Evolutionary conservation across 2,113 vertebrate species (phyloP).

Genomic region (Emberiza fucata): DNA sequence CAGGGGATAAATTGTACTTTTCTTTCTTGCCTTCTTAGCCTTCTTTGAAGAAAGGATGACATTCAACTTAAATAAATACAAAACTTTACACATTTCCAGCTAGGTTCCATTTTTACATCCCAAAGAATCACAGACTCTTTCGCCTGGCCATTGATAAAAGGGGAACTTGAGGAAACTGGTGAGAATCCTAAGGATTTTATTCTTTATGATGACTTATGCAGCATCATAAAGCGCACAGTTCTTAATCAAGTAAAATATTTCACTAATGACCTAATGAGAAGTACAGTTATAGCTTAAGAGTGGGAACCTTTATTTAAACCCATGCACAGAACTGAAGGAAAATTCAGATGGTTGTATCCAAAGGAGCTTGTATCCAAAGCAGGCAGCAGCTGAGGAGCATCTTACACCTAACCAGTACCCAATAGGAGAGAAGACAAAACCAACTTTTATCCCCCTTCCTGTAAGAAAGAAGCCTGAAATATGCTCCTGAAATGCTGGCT

Average conservation of each 20-base stretch:
- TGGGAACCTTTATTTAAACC: neutral
- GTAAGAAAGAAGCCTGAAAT: neutral
- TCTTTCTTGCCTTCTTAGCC: neutral
- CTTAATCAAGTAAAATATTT: neutral
- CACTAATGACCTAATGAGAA: neutral
- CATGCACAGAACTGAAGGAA: neutral
- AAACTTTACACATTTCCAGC: neutral
- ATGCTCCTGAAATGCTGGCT: neutral
- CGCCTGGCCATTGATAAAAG: neutral
- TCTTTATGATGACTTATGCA: neutral
- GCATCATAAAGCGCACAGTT: neutral
- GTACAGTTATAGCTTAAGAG: neutral
- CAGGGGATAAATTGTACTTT: constrained; percentile 26
- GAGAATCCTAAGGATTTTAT: neutral
- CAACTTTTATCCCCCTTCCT: neutral
- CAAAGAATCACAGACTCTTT: neutral
- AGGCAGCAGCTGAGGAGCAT: neutral
- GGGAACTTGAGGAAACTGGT: neutral
- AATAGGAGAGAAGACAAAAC: neutral
- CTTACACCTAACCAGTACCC: neutral
- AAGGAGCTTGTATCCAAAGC: neutral
- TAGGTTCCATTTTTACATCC: neutral
- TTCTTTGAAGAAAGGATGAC: constrained; percentile 14
- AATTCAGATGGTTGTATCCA: neutral
- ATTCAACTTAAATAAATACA: constrained; percentile 7